These are phyloP conservation scores for Sialia sialis DNA, from an alignment of 2,113 vertebrate genomes.

Conservation along the genomic window DNA sequence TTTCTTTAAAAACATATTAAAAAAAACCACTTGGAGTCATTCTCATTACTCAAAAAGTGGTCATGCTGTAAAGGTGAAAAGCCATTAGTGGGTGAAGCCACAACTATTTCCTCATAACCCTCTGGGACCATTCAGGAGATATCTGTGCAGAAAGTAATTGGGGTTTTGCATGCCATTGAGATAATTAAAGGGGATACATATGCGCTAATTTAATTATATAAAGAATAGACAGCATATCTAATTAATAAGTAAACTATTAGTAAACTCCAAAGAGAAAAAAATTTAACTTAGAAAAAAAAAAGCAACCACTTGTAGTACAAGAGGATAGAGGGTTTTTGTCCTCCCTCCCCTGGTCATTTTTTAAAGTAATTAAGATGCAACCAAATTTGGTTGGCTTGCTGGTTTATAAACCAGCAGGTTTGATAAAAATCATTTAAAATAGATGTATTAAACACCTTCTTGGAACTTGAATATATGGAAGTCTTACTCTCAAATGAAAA, in stretches of 20 bases:
- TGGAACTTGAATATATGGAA: neutral
- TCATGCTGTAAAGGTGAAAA: neutral
- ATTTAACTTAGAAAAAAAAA: neutral
- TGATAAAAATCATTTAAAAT: neutral
- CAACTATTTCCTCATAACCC: neutral
- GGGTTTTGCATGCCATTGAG: neutral
- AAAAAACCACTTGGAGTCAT: neutral
- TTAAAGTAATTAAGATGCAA: neutral
- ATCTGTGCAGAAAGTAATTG: neutral
- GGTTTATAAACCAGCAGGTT: neutral
- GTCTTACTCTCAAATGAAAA: neutral
- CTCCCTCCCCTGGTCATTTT: rapidly evolving
- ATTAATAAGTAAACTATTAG: neutral
- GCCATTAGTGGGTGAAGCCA: neutral
- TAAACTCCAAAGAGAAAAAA: neutral
- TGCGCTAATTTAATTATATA: neutral
- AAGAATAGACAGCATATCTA: neutral
- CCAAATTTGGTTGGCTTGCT: neutral
- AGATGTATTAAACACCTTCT: neutral
- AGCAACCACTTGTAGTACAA: neutral
- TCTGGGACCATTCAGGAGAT: neutral
- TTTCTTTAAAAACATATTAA: neutral
- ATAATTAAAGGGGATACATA: neutral
- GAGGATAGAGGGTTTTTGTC: rapidly evolving
- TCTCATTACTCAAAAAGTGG: neutral